A percentile compares a stretch with the other conserved stretches of the same genome.
Conservation (phyloP, 2,113 vertebrate genomes). For the Xerus inauris region DNA sequence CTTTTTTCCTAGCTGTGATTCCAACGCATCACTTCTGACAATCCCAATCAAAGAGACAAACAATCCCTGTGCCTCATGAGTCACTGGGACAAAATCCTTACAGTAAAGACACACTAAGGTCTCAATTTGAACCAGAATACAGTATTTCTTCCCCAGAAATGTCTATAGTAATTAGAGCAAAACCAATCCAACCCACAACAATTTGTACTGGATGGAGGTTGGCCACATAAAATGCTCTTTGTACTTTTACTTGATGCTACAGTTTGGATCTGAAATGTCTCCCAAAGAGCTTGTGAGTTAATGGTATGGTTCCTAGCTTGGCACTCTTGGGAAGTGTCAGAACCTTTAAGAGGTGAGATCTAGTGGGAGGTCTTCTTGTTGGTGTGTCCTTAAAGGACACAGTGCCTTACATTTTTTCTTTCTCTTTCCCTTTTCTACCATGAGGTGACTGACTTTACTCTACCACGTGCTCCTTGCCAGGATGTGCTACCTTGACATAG, state of each 20-base stretch:
- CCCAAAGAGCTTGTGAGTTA: background rate
- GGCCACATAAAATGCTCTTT: background rate
- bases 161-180: background rate
- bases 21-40: background rate
- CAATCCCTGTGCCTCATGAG: background rate
- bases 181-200: background rate
- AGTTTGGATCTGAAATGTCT: background rate
- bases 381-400: background rate
- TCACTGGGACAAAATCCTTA: conserved; percentile 26
- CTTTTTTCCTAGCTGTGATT: conserved; percentile 7
- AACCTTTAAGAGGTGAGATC: background rate
- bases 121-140: conserved; percentile 21
- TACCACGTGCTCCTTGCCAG: background rate
- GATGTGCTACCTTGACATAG: background rate
- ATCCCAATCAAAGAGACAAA: background rate
- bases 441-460: background rate
- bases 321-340: background rate
- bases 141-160: background rate
- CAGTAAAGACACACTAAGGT: background rate
- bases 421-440: background rate
- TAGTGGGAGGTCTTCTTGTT: background rate
- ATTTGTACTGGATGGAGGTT: background rate
- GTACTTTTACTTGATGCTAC: background rate
- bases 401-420: background rate
- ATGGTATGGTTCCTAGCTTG: too few relatives aligned